These are phyloP conservation scores for Halichoerus grypus DNA, from an alignment of 2,113 vertebrate species.

Conservation along the genomic window DNA sequence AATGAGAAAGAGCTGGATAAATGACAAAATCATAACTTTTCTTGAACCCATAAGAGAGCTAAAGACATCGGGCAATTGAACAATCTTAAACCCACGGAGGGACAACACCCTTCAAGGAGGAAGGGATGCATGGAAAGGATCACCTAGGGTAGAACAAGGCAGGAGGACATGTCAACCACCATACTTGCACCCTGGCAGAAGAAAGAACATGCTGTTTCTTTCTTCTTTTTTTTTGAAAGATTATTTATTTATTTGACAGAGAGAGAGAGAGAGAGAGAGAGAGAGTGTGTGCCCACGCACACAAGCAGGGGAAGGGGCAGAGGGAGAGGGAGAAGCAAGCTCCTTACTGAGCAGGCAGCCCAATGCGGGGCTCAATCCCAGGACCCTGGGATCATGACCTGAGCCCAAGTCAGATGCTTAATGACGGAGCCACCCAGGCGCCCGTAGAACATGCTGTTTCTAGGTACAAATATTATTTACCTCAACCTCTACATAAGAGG, in stretches of 20 bases:
- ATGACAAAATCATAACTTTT: constrained; percentile 4
- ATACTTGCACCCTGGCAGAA: background rate
- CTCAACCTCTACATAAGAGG: background rate
- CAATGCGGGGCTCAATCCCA: background rate
- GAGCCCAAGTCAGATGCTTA: background rate
- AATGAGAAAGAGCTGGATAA: background rate
- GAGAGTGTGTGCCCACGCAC: accelerated
- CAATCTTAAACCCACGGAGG: background rate
- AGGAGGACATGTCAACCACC: background rate
- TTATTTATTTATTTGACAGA: background rate
- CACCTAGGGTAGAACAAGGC: background rate
- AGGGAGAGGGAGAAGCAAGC: background rate
- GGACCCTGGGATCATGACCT: background rate
- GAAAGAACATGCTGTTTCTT: background rate
- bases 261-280: too few relatives aligned
- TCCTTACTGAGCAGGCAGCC: background rate
- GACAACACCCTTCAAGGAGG: background rate
- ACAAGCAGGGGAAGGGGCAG: background rate
- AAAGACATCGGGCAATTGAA: background rate
- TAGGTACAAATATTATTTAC: background rate
- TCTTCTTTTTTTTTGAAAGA: too few relatives aligned
- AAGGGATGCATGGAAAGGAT: background rate
- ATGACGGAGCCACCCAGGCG: accelerated
- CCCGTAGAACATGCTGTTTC: background rate
- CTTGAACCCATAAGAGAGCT: background rate